Conservation (phyloP, 2,797 vertebrate genomes). For the Allobates femoralis region DNA sequence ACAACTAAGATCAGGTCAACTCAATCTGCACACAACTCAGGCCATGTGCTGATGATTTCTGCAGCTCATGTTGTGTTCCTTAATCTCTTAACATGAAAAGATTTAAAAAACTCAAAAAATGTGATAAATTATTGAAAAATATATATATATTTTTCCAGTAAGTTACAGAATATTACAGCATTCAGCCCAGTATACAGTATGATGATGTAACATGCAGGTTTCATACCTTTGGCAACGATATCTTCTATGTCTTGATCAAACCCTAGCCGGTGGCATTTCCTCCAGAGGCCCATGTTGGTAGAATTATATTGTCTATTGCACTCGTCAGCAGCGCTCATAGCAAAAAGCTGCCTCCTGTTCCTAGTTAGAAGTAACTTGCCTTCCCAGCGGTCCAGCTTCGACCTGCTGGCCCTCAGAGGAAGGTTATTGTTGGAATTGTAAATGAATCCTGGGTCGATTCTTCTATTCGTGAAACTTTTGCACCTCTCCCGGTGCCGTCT, state of each 20-base stretch:
- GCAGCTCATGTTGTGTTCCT: too few relatives aligned
- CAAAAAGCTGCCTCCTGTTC: constrained; percentile 94
- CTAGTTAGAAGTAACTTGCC: constrained; percentile 89
- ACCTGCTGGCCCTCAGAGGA: constrained; percentile 90
- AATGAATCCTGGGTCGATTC: constrained; percentile 97
- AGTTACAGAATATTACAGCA: neutral
- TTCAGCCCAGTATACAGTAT: neutral
- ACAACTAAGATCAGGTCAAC: neutral
- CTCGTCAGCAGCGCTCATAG: constrained; percentile 94
- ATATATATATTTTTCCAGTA: neutral
- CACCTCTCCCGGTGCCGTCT: constrained; percentile 94
- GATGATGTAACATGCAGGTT: neutral
- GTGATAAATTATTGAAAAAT: neutral
- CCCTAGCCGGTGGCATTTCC: constrained; percentile 90
- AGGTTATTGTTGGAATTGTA: constrained; percentile 99
- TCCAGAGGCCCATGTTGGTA: constrained; percentile 98
- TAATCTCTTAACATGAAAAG: neutral
- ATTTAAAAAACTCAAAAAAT: neutral
- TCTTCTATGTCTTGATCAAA: constrained; percentile 93
- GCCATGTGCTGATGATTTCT: neutral
- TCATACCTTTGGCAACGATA: constrained; percentile 92
- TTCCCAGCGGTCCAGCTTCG: constrained; percentile 88
- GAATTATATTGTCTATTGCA: constrained; percentile 97
- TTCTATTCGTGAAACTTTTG: constrained; percentile 92
- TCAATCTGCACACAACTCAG: neutral